Evolutionary conservation across 2,888 invertebrate genomes (phyloP), one percentile per base, ranked within the genome.

Genomic region (Malthinus flaveolus): DNA sequence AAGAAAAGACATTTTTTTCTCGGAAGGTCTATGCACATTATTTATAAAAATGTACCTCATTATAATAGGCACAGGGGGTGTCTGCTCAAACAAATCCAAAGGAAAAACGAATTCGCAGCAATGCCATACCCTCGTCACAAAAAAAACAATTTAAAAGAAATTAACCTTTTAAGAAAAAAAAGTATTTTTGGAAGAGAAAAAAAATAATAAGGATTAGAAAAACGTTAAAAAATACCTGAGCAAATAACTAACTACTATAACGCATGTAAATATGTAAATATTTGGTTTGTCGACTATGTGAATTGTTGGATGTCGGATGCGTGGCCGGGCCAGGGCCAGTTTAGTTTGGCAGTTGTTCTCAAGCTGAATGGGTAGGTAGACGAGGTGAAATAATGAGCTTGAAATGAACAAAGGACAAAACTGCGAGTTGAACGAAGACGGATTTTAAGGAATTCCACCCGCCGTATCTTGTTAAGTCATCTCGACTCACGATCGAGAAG

Each of bases 391-490:
- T 77, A 76, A 77, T 76, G 76, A 77, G 76, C 71, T 72, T 74
- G 74, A 73, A 71, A 73, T 62, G 70, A 68, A 67, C 60, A 63
- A 58, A 67, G 47, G 56, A 56, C 53, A 55, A 45, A 49, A 57
- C 54, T 53, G 50, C 49, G 57, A 39, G 66, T 56, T 39, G 59
- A 68, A 74, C 68, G 68, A 69, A 68, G 75, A 73, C 60, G 64
- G 69, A 69, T 62, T 66, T 71, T 71, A 70, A 71, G 75, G 76
- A 76, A 77, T 76, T 76, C 75, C 75, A 75, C 74, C 75, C 75
- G 75, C 74, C 70, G 74, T 76, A 77, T 77, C 77, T 78, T 75
- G 76, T 77, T 78, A 78, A 77, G 75, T 78, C 77, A 78, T 77
- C 77, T 75, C 73, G 71, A 64, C 75, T 74, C 74, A 74, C 75